phyloP scores from a whole-genome alignment of 2,113 vertebrate species.

The Columba janthina region DNA sequence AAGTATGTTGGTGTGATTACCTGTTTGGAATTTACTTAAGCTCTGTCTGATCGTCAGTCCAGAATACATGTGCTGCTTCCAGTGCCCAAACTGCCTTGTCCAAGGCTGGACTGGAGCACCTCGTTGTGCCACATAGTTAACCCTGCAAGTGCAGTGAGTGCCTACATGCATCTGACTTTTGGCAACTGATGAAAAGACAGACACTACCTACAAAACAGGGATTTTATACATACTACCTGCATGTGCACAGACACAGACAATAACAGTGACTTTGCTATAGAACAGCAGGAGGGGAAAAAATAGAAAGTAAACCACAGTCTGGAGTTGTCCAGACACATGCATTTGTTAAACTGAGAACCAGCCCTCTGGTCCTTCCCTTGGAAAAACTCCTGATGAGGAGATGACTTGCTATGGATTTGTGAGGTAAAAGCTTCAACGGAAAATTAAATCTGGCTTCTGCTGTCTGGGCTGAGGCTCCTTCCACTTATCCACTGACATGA shows the following conservation, averaged over 20 bases:
- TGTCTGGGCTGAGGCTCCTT: not conserved
- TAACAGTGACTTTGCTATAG: not conserved
- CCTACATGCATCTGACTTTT: not conserved
- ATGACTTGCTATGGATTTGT: conserved; percentile 21
- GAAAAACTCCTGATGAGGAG: conserved; percentile 1
- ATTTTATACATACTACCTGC: rapidly evolving
- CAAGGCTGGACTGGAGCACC: not conserved
- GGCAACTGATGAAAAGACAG: not conserved
- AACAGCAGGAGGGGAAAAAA: not conserved
- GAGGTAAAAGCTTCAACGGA: not conserved
- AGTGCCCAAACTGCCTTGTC: not conserved
- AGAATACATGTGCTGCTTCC: not conserved
- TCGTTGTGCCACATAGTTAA: not conserved
- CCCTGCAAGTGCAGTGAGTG: not conserved
- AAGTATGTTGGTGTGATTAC: not conserved
- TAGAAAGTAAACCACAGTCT: not conserved
- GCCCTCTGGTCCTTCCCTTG: not conserved
- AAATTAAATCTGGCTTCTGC: conserved; percentile 21
- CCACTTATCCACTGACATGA: not conserved
- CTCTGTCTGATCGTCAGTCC: not conserved
- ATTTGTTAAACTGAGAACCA: not conserved
- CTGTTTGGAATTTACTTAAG: not conserved
- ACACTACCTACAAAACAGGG: not conserved
- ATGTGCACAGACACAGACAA: not conserved
- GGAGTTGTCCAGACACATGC: not conserved